Evolutionary conservation across 2,797 vertebrate species (phyloP).

Genomic region (Pterois miles): DNA sequence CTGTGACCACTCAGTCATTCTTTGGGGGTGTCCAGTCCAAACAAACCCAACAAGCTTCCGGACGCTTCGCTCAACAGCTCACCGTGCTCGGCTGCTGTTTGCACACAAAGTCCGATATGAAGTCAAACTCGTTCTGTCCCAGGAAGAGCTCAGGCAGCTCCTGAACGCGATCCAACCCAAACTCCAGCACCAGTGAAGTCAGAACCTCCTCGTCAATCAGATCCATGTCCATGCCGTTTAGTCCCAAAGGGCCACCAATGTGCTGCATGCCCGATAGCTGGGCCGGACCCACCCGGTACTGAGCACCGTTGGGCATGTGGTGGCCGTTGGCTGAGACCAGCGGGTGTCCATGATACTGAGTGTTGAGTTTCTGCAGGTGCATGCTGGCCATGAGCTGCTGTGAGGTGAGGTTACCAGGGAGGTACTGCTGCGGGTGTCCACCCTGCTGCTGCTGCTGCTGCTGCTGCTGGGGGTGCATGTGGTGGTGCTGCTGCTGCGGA

Average conservation of each 20-base stretch:
- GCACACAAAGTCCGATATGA: constrained; percentile 95
- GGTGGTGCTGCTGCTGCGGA: constrained; percentile 72
- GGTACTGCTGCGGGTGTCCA: constrained; percentile 83
- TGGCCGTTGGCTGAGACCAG: constrained; percentile 78
- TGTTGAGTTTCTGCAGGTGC: constrained; percentile 94
- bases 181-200: constrained; percentile 92
- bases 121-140: constrained; percentile 98
- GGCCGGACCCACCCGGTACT: constrained; percentile 83
- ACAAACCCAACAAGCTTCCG: constrained; percentile 17
- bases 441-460: constrained; percentile 78
- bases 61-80: constrained; percentile 86
- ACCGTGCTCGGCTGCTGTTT: constrained; percentile 95
- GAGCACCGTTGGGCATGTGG: constrained; percentile 77
- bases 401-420: constrained; percentile 75
- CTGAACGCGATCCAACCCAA: constrained; percentile 94
- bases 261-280: constrained; percentile 86
- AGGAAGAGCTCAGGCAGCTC: constrained; percentile 96
- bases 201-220: constrained; percentile 96
- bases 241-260: constrained; percentile 81
- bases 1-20: constrained; percentile 62
- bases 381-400: constrained; percentile 93
- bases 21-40: constrained; percentile 58
- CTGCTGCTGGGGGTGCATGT: constrained; percentile 76
- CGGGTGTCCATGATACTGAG: constrained; percentile 90
- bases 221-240: constrained; percentile 92